These are phyloP conservation scores for Pseudopleuronectes americanus DNA, from an alignment of 2,797 vertebrate species.

Conservation along the genomic window DNA sequence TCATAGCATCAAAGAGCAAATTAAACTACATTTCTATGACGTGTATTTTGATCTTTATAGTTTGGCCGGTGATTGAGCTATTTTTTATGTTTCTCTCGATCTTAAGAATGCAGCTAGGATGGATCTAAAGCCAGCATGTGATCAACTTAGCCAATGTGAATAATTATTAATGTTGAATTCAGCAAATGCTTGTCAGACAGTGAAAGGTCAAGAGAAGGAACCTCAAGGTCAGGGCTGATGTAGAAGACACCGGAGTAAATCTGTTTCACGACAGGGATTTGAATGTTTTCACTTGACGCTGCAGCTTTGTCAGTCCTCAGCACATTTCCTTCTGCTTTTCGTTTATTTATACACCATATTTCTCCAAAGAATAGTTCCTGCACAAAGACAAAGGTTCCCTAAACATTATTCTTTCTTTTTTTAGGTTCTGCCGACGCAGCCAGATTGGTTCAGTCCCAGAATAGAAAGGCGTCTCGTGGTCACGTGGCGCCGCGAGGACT, in stretches of 20 bases:
- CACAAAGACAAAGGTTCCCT: conserved; percentile 7
- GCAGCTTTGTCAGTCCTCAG: conserved; percentile 2
- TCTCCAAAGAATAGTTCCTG: conserved; percentile 11
- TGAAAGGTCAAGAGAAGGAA: conserved; percentile 1
- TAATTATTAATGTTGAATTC: background rate
- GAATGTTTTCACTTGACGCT: conserved; percentile 19
- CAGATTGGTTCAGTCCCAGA: conserved; percentile 17
- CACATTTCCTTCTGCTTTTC: background rate
- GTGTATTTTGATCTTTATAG: too few species aligned
- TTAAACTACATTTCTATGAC: too few species aligned
- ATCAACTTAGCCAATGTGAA: too few species aligned
- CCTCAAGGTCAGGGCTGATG: background rate
- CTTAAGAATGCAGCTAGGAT: too few species aligned
- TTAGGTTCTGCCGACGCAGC: conserved; percentile 21
- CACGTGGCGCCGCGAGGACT: conserved; percentile 15
- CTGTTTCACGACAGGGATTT: background rate
- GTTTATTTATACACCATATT: conserved; percentile 1
- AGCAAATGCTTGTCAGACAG: conserved; percentile 7
- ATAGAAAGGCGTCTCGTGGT: conserved; percentile 1
- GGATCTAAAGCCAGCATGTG: too few species aligned
- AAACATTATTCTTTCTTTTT: conserved; percentile 6
- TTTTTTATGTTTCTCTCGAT: too few species aligned
- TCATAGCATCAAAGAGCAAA: too few species aligned
- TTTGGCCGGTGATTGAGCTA: too few species aligned
- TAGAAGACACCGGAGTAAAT: background rate